Evolutionary conservation across 1,140 invertebrate species (phyloP).

Genomic region (Samia ricini): DNA sequence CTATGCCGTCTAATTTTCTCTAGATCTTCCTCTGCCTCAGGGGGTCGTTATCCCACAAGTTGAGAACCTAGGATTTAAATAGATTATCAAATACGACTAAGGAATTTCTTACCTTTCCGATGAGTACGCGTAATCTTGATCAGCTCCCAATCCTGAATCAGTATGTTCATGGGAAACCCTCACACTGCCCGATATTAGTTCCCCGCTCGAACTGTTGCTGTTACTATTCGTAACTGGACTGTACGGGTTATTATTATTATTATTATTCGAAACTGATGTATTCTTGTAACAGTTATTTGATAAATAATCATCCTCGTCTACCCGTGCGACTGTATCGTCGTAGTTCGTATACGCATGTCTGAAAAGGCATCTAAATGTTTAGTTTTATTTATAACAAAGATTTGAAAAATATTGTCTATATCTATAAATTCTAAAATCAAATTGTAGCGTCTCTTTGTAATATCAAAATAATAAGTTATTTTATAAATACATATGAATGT

Average conservation of each 20-base stretch:
- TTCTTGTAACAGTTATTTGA: constrained; percentile 63
- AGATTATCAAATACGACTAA: too few relatives aligned
- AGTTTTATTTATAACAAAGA: background rate
- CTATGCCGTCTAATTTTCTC: too few relatives aligned
- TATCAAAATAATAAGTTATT: too few relatives aligned
- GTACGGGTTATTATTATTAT: constrained; percentile 63
- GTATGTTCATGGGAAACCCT: constrained; percentile 83
- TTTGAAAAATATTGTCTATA: background rate
- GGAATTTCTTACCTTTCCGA: constrained; percentile 81
- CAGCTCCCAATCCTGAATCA: constrained; percentile 83
- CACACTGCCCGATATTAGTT: constrained; percentile 74
- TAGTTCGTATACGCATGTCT: constrained; percentile 66
- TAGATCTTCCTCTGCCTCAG: too few relatives aligned
- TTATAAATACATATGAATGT: too few relatives aligned
- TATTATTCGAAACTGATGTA: constrained; percentile 43
- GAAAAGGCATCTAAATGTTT: constrained; percentile 24
- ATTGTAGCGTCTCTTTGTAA: too few relatives aligned
- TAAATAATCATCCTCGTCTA: constrained; percentile 56
- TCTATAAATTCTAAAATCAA: too few relatives aligned
- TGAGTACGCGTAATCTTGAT: constrained; percentile 82
- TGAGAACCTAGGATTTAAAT: too few relatives aligned
- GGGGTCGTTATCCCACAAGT: too few relatives aligned
- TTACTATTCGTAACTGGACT: constrained; percentile 71
- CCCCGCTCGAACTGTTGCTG: constrained; percentile 75
- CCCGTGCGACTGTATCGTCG: constrained; percentile 49